Evolutionary conservation across 2,113 vertebrate genomes (phyloP).

Genomic region (Zeus faber): DNA sequence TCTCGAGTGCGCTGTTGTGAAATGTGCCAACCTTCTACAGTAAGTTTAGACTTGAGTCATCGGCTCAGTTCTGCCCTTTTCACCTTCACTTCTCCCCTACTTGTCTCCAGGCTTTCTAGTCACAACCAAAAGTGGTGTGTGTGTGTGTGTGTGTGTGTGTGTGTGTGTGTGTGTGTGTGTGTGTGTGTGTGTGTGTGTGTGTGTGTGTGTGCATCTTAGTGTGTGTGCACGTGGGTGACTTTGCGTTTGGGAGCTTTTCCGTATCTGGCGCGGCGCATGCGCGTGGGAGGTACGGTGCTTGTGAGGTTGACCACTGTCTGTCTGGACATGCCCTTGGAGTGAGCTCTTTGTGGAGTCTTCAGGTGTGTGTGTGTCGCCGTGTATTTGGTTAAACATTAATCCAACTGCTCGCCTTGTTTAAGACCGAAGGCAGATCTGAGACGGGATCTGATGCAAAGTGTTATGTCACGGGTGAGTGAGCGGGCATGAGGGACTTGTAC

Average conservation of each 20-base stretch:
- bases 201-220: neutral
- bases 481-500: neutral
- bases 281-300: neutral
- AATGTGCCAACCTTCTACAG: no score
- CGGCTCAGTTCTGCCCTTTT: neutral
- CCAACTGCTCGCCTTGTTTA: slow-evolving; percentile 1
- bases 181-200: neutral
- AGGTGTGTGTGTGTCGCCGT: slow-evolving; percentile 36
- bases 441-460: neutral
- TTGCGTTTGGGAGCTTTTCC: slow-evolving; percentile 36
- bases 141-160: neutral
- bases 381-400: slow-evolving; percentile 43
- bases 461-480: neutral
- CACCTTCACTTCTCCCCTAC: slow-evolving; percentile 20
- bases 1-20: no score
- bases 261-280: neutral
- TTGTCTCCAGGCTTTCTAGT: slow-evolving; percentile 29
- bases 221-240: slow-evolving; percentile 3
- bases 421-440: neutral
- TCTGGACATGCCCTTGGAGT: slow-evolving; percentile 38
- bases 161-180: slow-evolving; percentile 9
- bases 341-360: slow-evolving; percentile 11
- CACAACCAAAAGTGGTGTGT: slow-evolving; percentile 37
- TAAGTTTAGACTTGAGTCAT: no score
- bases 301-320: slow-evolving; percentile 31